Base-by-base conservation (phyloP, 37 sponge, comb jelly and placozoan species). In the Cladorhizidae sp. region DNA sequence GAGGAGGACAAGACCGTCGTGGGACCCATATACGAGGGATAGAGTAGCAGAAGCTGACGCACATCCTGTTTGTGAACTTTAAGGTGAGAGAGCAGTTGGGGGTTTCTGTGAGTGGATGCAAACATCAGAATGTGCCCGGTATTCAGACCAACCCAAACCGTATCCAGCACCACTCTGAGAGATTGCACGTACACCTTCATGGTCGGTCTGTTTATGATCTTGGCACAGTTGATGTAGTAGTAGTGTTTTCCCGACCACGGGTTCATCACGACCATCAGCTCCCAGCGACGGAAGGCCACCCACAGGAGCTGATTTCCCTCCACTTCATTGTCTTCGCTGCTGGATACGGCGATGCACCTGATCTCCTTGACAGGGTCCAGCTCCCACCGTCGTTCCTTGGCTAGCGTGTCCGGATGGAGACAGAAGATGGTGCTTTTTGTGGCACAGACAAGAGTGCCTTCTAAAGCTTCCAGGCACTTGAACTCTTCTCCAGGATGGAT, bases 61-160 rank as follows among this genome's bases (percentile, higher is more conserved):
- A 82, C 78, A 28, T 82, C 72, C 31, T 32, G 41, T 26, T 62
- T 36, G 78, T 88, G 88, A 5, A 77, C 77, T 37, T 77, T 77
- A 42, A 88, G 54, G 64, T 82, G 73, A 25, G 88, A 78, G 41
- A 82, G 65, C 3, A 88, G 78, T 51, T 28, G 29, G 2, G 87
- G 80, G 6, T 70, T 25, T 22, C 35, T 74, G 57, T 69, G 36
- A 25, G 20, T 64, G 42, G 83, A 55, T 36, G 32, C 64, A 62
- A 88, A 88, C 0, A 82, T 40, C 22, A 88, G 75, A 23, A 82
- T 70, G 56, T 88, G 88, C 0, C 88, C 88, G 58, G 83, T 88
- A 55, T 82, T 88, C 11, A 88, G 65, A 0, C 88, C 83, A 71
- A 77, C 73, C 88, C 88, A 88, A 0, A 88, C 78, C 1, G 88